Percentiles rank a stretch among this genome's conserved stretches.
These are phyloP conservation scores for Wasmannia auropunctata DNA, from an alignment of 1,140 invertebrate species.

Conservation along the genomic window DNA sequence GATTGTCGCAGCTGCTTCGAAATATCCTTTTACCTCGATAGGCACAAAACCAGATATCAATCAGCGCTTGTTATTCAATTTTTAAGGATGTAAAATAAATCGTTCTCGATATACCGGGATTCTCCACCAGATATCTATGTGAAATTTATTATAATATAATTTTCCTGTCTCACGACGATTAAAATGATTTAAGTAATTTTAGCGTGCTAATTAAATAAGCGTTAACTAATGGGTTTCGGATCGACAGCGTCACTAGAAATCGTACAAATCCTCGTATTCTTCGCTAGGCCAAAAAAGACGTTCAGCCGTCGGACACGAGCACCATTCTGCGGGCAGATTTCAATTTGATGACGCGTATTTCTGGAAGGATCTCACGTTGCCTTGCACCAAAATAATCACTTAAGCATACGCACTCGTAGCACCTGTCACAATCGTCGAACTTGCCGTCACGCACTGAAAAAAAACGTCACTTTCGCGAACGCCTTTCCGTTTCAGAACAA, in stretches of 20 bases:
- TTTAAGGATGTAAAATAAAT: neutral
- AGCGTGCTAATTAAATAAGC: neutral
- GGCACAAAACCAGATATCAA: constrained; percentile 30
- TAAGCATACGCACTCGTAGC: constrained; percentile 42
- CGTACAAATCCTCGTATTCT: neutral
- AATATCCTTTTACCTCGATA: constrained; percentile 47
- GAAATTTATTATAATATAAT: constrained; percentile 7
- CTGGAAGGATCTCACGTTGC: constrained; percentile 11
- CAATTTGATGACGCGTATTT: constrained; percentile 24
- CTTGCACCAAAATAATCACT: constrained; percentile 53
- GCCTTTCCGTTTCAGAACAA: neutral
- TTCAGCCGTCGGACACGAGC: constrained; percentile 49
- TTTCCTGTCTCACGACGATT: neutral
- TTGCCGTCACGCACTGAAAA: constrained; percentile 4
- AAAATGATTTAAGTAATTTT: neutral
- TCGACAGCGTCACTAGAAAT: neutral
- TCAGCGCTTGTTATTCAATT: constrained; percentile 29
- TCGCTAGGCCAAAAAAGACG: constrained; percentile 19
- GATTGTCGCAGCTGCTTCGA: constrained; percentile 45
- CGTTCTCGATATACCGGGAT: neutral
- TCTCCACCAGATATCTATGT: neutral
- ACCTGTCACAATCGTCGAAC: constrained; percentile 51
- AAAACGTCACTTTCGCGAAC: constrained; percentile 40
- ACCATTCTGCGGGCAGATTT: constrained; percentile 3
- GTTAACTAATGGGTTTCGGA: neutral